Evolutionary conservation across 2,888 invertebrate genomes (phyloP), one percentile per base, ranked within the genome.

Genomic region (Acleris sparsana): DNA sequence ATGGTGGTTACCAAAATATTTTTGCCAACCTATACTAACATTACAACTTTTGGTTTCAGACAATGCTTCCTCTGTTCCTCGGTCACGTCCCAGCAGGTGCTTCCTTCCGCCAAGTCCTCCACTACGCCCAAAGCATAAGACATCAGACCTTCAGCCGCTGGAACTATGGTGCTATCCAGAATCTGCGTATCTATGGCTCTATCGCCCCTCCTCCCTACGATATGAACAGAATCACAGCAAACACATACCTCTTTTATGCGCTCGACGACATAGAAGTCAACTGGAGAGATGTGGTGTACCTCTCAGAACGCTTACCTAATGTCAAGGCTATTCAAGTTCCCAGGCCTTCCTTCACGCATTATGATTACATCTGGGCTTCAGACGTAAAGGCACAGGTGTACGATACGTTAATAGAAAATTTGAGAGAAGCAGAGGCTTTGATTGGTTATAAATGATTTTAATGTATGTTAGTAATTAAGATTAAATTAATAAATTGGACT

Each of bases 21-120:
- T 33, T 33, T 0, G 2, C 33, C 29, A 29, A 29, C 7, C 29
- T 33, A 33, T 33, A 33, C 33, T 33, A 33, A 33, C 3, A 13
- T 39, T 13, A 4, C 11, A 3, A 39, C 4, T 39, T 39, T 13
- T 39, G 39, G 0, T 39, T 39, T 4, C 39, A 39, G 39, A 39
- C 39, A 13, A 39, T 39, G 39, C 39, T 39, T 39, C 39, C 39
- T 2, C 39, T 39, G 13, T 39, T 39, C 43, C 48, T 71, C 5
- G 82, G 80, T 0, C 86, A 86, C 65, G 70, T 80, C 0, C 87
- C 86, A 0, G 85, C 86, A 0, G 87, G 87, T 0, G 72, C 82
- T 0, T 81, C 86, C 0, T 61, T 86, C 49, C 80, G 84, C 3
- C 86, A 87, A 70, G 51, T 86, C 1, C 67, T 79, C 0, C 87